Conservation (phyloP, 2,113 vertebrate species). For the Chaenogobius annularis region DNA sequence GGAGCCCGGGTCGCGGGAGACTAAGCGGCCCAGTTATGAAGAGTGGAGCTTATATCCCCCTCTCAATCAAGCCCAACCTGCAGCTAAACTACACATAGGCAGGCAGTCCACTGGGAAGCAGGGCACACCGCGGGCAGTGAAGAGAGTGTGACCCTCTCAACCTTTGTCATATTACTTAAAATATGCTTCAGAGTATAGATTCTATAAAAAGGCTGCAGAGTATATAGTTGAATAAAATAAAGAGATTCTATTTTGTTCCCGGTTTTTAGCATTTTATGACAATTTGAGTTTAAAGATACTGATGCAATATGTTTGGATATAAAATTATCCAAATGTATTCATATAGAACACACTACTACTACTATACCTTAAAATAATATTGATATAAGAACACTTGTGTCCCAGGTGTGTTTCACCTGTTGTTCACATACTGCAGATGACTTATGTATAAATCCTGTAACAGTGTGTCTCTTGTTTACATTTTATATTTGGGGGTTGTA, state of each 20-base stretch:
- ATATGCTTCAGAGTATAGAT: conserved; percentile 24
- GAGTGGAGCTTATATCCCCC: conserved; percentile 68
- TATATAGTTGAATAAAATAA: not conserved
- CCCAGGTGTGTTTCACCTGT: no score
- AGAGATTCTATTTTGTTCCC: not conserved
- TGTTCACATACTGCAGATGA: no score
- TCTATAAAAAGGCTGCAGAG: conserved; percentile 7
- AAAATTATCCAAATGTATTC: no score
- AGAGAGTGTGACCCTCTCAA: conserved; percentile 26
- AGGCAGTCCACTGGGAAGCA: conserved; percentile 27
- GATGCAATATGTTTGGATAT: not conserved
- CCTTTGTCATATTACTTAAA: conserved; percentile 40
- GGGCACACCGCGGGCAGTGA: conserved; percentile 38
- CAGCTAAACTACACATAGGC: conserved; percentile 51
- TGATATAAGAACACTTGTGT: no score
- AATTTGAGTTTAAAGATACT: not conserved
- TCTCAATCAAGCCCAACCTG: conserved; percentile 64
- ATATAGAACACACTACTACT: no score
- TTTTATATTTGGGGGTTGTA: no score
- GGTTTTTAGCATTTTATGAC: not conserved
- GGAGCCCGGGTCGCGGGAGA: conserved; percentile 70
- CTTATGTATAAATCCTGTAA: no score
- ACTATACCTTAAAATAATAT: no score
- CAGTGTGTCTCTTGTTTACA: no score
- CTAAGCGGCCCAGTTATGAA: conserved; percentile 76